phyloP scores from a whole-genome alignment of 2,113 vertebrate genomes.

The Lepisosteus osseus region DNA sequence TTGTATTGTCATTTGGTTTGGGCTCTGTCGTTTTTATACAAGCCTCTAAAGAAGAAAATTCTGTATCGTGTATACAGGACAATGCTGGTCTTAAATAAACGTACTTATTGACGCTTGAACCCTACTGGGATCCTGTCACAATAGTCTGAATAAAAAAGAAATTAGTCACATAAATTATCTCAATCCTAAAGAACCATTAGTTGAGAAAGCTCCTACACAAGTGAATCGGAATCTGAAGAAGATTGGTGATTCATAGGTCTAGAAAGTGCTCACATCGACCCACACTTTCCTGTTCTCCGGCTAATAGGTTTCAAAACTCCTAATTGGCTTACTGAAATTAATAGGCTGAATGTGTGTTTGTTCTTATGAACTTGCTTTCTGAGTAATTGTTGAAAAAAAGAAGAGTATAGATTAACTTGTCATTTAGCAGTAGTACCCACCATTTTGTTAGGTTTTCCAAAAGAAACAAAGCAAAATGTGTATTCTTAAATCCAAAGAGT shows the following conservation, averaged over 20 bases:
- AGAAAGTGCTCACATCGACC: neutral
- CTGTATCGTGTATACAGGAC: neutral
- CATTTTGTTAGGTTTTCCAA: no score
- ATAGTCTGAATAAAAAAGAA: neutral
- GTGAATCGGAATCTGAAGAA: neutral
- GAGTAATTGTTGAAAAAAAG: slow-evolving; percentile 16
- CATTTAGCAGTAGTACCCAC: no score
- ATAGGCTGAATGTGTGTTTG: neutral
- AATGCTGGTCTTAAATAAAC: neutral
- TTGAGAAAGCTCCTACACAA: neutral
- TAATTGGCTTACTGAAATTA: slow-evolving; percentile 10
- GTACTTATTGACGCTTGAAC: neutral
- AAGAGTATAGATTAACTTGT: no score
- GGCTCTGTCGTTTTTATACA: no score
- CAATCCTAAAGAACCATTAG: neutral
- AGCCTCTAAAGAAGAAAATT: no score
- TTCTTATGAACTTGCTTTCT: neutral
- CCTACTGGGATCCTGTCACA: neutral
- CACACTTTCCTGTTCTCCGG: slow-evolving; percentile 6
- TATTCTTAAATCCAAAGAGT: no score
- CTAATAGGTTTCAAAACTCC: slow-evolving; percentile 10
- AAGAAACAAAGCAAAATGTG: no score
- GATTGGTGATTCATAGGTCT: neutral
- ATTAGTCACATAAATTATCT: neutral
- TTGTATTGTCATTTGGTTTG: no score